A percentile compares a stretch with the other conserved stretches of the same genome.
Conservation (phyloP, 2,797 vertebrate genomes). For the Poecile montanus region DNA sequence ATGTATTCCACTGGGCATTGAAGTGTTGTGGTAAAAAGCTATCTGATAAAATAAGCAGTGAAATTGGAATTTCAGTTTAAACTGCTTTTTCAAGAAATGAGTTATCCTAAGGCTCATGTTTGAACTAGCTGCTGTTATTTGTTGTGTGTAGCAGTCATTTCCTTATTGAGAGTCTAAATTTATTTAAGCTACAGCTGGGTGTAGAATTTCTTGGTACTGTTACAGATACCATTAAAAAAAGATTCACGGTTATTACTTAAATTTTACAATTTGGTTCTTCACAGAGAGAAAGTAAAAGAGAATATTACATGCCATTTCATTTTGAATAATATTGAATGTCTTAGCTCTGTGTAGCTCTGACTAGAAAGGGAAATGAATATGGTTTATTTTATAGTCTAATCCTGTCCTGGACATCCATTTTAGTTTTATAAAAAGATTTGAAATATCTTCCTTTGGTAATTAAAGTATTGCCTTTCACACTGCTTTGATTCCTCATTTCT, state of each 20-base stretch:
- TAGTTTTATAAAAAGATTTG: not conserved
- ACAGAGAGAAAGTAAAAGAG: not conserved
- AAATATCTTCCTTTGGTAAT: not conserved
- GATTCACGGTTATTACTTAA: not conserved
- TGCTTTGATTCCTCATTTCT: not conserved
- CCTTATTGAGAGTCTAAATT: not conserved
- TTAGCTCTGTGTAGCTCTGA: not conserved
- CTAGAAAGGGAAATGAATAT: not conserved
- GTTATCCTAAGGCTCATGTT: not conserved
- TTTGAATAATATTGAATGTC: not conserved
- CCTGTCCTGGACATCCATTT: not conserved
- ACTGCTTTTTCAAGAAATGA: constrained; percentile 10
- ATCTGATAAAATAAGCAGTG: constrained; percentile 14
- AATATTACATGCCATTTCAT: not conserved
- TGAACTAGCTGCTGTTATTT: constrained; percentile 14
- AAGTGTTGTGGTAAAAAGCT: not conserved
- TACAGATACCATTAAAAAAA: not conserved
- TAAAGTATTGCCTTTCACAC: not conserved
- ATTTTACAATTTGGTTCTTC: not conserved
- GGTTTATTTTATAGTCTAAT: not conserved
- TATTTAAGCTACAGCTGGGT: not conserved
- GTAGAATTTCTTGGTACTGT: not conserved
- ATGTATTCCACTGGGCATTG: not conserved
- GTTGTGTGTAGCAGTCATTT: constrained; percentile 4
- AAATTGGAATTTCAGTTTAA: constrained; percentile 34